A percentile compares a stretch with the other conserved stretches of the same genome.
Conservation (phyloP, 2,888 invertebrate species). For the Urechis unicinctus region DNA sequence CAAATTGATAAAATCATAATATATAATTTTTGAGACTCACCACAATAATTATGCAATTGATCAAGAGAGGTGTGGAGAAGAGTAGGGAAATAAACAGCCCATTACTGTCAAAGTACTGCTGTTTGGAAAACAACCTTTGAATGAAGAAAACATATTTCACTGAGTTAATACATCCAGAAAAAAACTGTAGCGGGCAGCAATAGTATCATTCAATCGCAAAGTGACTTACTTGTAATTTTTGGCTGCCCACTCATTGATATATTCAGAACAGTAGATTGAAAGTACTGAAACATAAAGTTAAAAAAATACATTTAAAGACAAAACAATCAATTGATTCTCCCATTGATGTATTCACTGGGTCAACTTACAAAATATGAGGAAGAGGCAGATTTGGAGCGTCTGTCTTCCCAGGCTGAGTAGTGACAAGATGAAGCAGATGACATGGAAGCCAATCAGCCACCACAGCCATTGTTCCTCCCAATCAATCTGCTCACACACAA, state of each 20-base stretch:
- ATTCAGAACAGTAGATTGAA: conserved; percentile 82
- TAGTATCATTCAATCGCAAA: too few relatives aligned
- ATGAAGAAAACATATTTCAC: conserved; percentile 1
- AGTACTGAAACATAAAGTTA: conserved; percentile 62
- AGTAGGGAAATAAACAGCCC: conserved; percentile 89
- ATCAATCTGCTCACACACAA: too few relatives aligned
- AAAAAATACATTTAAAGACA: neutral
- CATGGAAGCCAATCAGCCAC: conserved; percentile 30
- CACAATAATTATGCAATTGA: conserved; percentile 90
- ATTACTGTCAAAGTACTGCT: conserved; percentile 90
- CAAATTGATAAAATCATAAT: too few relatives aligned
- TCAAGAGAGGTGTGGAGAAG: conserved; percentile 83
- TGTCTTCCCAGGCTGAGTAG: conserved; percentile 8
- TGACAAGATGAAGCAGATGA: conserved; percentile 26
- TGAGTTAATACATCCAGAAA: neutral
- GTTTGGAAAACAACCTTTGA: conserved; percentile 70
- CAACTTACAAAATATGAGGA: conserved; percentile 10
- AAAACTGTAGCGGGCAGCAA: too few relatives aligned
- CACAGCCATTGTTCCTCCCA: conserved; percentile 40
- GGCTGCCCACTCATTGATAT: conserved; percentile 82
- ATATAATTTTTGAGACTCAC: too few relatives aligned
- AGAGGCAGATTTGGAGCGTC: conserved; percentile 5
- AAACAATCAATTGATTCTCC: neutral
- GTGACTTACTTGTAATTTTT: conserved; percentile 69
- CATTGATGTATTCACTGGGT: too few relatives aligned